Evolutionary conservation across 2,113 vertebrate genomes (phyloP), one percentile per base, ranked within the genome.

Genomic region (Aleadryas rufinucha): DNA sequence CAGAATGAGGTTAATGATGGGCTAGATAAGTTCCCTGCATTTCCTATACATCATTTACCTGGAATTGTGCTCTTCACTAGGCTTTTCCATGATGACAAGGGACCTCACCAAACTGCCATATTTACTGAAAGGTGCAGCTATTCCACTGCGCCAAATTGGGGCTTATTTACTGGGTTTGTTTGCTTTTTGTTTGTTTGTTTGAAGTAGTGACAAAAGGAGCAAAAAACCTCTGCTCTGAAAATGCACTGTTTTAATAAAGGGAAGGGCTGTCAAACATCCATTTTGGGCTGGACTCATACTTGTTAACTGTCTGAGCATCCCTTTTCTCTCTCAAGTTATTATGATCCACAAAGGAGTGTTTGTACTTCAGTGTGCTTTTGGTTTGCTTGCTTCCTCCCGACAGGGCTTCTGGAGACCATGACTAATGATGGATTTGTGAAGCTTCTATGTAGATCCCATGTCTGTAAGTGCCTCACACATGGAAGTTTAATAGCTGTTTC

Each of bases 1-100:
- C 77, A 50, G 79, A 92, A 95, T 87, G 96, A 98, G 97, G 97
- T 94, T 98, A 98, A 98, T 98, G 98, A 98, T 96, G 97, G 97
- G 84, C 95, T 96, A 63, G 91, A 95, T 84, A 92, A 97, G 95
- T 95, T 97, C 84, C 93, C 96, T 35, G 75, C 10, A 26, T 95
- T 97, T 97, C 95, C 91, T 89, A 41, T 87, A 88, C 95, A 96
- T 97, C 96, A 93, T 97, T 97, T 97, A 97, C 97, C 97, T 98
- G 97, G 95, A 95, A 96, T 87, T 96, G 30, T 94, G 94, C 88
- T 96, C 84, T 71, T 61, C 8, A 16, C 79, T 86, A 68, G 75
- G 52, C 90, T 94, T 84, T 87, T 84, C 84, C 22, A 17, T 37
- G 80, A 90, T 96, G 90, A 96, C 94, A 91, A 74, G 93, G 53